These are phyloP conservation scores for Pterocles orientalis DNA, from an alignment of 2,113 vertebrate species.

Conservation along the genomic window DNA sequence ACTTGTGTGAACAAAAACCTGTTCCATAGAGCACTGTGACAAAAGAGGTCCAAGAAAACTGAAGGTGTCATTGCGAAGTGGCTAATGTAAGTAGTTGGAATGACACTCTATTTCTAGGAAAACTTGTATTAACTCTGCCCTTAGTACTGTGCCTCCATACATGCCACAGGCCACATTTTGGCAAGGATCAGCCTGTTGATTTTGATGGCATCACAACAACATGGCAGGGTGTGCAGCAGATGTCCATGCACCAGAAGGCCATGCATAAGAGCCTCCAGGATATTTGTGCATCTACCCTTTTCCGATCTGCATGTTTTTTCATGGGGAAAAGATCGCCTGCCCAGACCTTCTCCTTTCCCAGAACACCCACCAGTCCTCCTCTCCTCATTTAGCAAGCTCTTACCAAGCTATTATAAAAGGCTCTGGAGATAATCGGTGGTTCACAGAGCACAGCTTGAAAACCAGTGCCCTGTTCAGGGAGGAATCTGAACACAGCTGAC, in stretches of 20 bases:
- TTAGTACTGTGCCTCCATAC: constrained; percentile 71
- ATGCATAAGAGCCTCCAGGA: neutral
- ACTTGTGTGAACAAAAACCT: constrained; percentile 73
- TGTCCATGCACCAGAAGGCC: neutral
- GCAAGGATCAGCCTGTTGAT: constrained; percentile 39
- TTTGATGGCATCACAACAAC: constrained; percentile 33
- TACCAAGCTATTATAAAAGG: neutral
- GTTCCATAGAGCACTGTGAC: constrained; percentile 77
- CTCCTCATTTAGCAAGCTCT: neutral
- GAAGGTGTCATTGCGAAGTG: constrained; percentile 64
- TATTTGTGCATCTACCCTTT: neutral
- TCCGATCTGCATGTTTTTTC: neutral
- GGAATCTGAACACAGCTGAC: neutral
- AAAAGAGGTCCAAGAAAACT: constrained; percentile 72
- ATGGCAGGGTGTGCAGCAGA: neutral
- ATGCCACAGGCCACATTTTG: constrained; percentile 61
- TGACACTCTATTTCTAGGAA: constrained; percentile 72
- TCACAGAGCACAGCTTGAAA: neutral
- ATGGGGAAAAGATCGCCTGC: neutral
- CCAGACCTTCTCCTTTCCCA: neutral
- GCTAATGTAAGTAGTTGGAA: constrained; percentile 72
- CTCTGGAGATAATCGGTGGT: neutral
- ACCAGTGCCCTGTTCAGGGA: neutral
- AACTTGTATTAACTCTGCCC: constrained; percentile 51
- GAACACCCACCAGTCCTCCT: neutral